Conservation (phyloP, 2,888 invertebrate species). For the Ophraella communa region DNA sequence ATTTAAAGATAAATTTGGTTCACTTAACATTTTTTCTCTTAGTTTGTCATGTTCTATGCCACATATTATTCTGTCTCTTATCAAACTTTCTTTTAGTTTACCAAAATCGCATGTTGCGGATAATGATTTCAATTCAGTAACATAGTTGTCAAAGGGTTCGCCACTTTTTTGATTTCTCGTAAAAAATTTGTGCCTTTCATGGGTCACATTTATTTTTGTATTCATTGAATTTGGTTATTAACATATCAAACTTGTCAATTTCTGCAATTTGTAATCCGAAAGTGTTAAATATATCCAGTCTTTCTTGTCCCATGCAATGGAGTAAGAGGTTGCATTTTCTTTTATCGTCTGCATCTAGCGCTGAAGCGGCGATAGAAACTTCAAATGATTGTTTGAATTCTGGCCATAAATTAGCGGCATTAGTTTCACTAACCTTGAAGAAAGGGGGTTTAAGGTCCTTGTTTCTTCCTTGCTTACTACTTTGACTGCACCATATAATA, state of each 20-base stretch:
- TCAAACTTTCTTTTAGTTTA: slow-evolving; percentile 16
- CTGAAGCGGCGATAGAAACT: no score
- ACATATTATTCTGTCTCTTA: slow-evolving; percentile 29
- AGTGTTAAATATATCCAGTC: slow-evolving; percentile 17
- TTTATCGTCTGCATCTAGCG: no score
- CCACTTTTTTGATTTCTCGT: slow-evolving; percentile 30
- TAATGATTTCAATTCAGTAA: slow-evolving; percentile 32
- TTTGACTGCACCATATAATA: no score
- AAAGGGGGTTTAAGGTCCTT: not conserved
- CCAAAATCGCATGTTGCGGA: slow-evolving; percentile 29
- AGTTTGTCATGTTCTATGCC: slow-evolving; percentile 25
- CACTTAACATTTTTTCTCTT: slow-evolving; percentile 18
- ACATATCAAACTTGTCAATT: slow-evolving; percentile 13
- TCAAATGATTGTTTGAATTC: not conserved
- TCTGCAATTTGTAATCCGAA: slow-evolving; percentile 1
- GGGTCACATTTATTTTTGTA: slow-evolving; percentile 32
- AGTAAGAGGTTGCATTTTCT: no score
- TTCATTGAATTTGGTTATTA: slow-evolving; percentile 26
- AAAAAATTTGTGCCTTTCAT: slow-evolving; percentile 32
- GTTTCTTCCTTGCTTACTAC: not conserved
- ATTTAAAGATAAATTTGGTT: no score
- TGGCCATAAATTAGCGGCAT: slow-evolving; percentile 7
- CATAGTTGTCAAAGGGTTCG: slow-evolving; percentile 30
- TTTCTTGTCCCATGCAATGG: slow-evolving; percentile 21
- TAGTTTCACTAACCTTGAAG: not conserved